These are phyloP conservation scores for Priocnemis perturbator DNA, from an alignment of 2,888 invertebrate species.

Conservation along the genomic window DNA sequence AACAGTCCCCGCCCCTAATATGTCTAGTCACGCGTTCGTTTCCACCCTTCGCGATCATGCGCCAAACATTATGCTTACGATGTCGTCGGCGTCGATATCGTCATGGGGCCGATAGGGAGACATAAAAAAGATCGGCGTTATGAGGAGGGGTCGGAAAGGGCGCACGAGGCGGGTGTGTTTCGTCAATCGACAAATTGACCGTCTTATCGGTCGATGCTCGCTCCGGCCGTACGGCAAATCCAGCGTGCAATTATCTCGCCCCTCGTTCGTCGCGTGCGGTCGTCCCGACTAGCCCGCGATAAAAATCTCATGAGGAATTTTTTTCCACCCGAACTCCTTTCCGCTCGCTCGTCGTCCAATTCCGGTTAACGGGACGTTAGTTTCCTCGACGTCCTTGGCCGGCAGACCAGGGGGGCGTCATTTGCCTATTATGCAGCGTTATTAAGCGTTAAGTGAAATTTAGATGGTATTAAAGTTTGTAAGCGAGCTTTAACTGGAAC, in stretches of 20 bases:
- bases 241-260: not conserved
- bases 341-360: too few relatives aligned
- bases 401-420: too few relatives aligned
- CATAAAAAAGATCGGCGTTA: not conserved
- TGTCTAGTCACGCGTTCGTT: too few relatives aligned
- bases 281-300: not conserved
- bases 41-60: not conserved
- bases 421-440: too few relatives aligned
- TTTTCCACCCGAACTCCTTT: too few relatives aligned
- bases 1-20: not conserved
- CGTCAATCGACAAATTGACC: slow-evolving; percentile 9
- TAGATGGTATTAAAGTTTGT: too few relatives aligned
- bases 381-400: too few relatives aligned
- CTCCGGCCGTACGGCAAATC: not conserved
- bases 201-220: slow-evolving; percentile 21
- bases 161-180: slow-evolving; percentile 18
- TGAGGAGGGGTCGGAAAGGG: slow-evolving; percentile 12
- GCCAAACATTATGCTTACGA: not conserved
- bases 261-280: not conserved
- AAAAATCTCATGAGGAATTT: not conserved
- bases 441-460: too few relatives aligned
- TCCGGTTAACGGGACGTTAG: too few relatives aligned
- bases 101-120: slow-evolving; percentile 19
- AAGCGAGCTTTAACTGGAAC: too few relatives aligned
- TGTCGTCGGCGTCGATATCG: not conserved